These are phyloP conservation scores for Ardeotis arabs DNA, from an alignment of 2,113 vertebrate genomes.

Conservation along the genomic window DNA sequence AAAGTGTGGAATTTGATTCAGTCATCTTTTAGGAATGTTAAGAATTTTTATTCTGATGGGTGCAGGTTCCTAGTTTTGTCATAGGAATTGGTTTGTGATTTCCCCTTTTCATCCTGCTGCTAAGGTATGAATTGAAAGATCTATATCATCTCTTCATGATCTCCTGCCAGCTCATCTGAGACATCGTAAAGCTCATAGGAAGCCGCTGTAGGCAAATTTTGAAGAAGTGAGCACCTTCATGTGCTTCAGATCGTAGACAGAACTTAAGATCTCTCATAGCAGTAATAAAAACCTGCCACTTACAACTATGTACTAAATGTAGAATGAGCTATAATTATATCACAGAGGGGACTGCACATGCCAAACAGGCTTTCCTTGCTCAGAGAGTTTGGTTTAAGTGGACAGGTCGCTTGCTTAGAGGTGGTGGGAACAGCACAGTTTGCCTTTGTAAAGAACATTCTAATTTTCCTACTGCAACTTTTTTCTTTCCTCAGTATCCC, in stretches of 20 bases:
- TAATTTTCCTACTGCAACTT: not conserved
- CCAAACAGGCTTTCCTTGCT: not conserved
- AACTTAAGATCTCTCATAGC: not conserved
- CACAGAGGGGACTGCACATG: not conserved
- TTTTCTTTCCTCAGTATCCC: not conserved
- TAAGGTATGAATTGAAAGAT: not conserved
- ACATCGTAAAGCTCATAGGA: not conserved
- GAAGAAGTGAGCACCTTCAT: not conserved
- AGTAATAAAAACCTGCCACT: not conserved
- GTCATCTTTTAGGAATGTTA: not conserved
- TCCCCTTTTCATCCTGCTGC: not conserved
- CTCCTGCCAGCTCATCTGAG: not conserved
- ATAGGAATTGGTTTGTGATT: not conserved
- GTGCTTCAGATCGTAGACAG: not conserved
- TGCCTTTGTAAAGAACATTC: not conserved
- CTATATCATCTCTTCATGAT: not conserved
- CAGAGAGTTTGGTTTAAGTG: not conserved
- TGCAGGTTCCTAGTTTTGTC: not conserved
- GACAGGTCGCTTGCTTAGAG: not conserved
- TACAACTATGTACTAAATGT: not conserved
- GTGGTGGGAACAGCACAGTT: not conserved
- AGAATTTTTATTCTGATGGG: not conserved
- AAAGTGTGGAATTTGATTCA: not conserved
- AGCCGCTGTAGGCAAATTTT: not conserved
- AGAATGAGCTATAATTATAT: not conserved